Base-by-base conservation (phyloP, 2,797 vertebrate species). In the Silurus lanzhouensis region DNA sequence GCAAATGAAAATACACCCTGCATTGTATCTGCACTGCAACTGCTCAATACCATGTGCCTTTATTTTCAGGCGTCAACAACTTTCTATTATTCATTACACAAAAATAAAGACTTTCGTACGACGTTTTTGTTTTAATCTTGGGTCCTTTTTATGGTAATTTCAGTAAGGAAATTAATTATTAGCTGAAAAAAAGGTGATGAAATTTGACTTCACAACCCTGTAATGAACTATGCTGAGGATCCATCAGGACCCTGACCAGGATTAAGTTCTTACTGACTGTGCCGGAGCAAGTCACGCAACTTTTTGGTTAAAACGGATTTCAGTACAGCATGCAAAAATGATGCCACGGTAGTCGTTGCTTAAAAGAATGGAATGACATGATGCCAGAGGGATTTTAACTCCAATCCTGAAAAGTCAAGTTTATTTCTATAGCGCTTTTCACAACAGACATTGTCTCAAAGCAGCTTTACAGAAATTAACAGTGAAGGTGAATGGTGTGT, bases 81-180 rank as follows among this genome's bases (percentile, higher is more conserved):
- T 57, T 70, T 58, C 12, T 52, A 13, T 55, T 68, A 15, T 70
- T n/a, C 0, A 3, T 19, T 31, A 19, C 48, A 31, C 55, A 61
- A 61, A 81, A 81, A 66, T 84, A 84, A 84, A 84, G 64, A 79
- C n/a, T 68, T 84, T 84, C 52, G 4, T 81, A 63, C 63, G 1
- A 76, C 0, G 0, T 44, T 78, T 67, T 52, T 17, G n/a, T 27
- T 5, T n/a, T 25, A 64, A 48, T 46, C n/a, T 38, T 0, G 0
- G 1, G 44, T 46, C 10, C 7, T 44, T 70, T 7, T 67, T 67
- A 14, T 67, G 6, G 27, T 17, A 0, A 46, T 72, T 52, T 25
- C 22, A 25, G 5, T n/a, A 48, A 13, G 22, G 44, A n/a, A n/a
- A 48, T 72, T 3, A 14, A 2, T 74, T 17, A 57, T 55, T 25